Evolutionary conservation across 2,113 vertebrate species (phyloP), one percentile per base, ranked within the genome.

Genomic region (Anthoscopus minutus): DNA sequence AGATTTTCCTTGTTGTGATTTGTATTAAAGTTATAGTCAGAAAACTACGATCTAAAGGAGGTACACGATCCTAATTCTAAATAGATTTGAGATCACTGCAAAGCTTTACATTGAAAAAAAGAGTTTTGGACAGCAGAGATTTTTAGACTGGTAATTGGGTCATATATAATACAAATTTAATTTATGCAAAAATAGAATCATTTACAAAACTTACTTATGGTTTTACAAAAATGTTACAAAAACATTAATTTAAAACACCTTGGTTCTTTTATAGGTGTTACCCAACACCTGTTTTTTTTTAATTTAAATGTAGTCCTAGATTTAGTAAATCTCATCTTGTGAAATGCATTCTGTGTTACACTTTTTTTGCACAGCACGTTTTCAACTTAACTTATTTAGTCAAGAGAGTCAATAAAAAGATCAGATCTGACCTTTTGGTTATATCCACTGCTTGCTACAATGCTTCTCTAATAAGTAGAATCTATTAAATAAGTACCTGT

Each of bases 1-100:
- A 86, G 40, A 70, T 93, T 89, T 93, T 89, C 27, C 69, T 95
- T 91, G 51, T 93, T 89, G 53, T 83, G 71, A 90, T 88, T 81
- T 96, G 67, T 53, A 56, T 92, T 77, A 89, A 85, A 92, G 74
- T 81, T 37, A 42, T 50, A 62, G 33, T 50, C 37, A 93, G 64
- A 82, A 93, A 94, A 66, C 35, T 83, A 50, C 42, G 74, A 62
- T 67, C 79, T 62, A 82, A 86, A 94, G 18, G 47, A 38, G 31
- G 57, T 37, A 78, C 2, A 6, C 23, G 86, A 19, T 78, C 17
- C 31, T 81, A 78, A 81, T 83, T 71, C 79, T 81, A 88, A 92
- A 86, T 27, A 86, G 15, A 67, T 60, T 56, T 0, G 0, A 86
- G 47, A 88, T 20, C 47, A 25, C 18, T 82, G n/a, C 17, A 40